Evolutionary conservation across 2,888 invertebrate species (phyloP), one percentile per base, ranked within the genome.

Genomic region (Calameuta filiformis): DNA sequence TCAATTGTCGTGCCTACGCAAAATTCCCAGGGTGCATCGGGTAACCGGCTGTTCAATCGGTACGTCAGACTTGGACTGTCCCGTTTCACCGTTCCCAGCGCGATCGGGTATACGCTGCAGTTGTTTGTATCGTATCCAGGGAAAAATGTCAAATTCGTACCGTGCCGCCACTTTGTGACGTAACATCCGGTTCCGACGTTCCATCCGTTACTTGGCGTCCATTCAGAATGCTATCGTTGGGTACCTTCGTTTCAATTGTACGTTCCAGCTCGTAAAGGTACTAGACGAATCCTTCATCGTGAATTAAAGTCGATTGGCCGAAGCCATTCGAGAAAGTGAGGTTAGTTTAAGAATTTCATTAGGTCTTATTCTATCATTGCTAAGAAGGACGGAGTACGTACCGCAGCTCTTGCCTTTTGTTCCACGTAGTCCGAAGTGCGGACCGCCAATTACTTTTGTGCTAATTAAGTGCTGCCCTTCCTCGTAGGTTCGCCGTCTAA

Each of bases 381-480:
- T 56, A 56, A 6, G 23, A 56, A 56, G 40, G 9, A 9, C 23
- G 40, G 9, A 23, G 2, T 56, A 56, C 40, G 40, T 56, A 23
- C 23, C 23, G 4, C 9, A 56, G 40, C 12, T 40, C 15, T 40
- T 40, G 15, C 1, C 40, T 23, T 56, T 56, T 15, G 40, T 56
- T 23, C 15, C 23, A 56, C 23, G 23, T 23, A 0, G 40, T 56
- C 23, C 6, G 40, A 56, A 56, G 40, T 56, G 40, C 40, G 23
- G 23, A 56, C 40, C 23, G 34, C 74, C 35, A 73, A 76, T 83
- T 89, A 89, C 88, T 88, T 87, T 81, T 79, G 87, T 85, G 81
- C 86, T 89, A 89, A 89, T 88, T 89, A 87, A 88, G 84, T 80
- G 82, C 68, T 79, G 79, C 80, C 40, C 40, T 56, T 56, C 40